Percentiles rank a stretch among this genome's conserved stretches.
Evolutionary conservation across 2,888 invertebrate species (phyloP).

Genomic region (Cephonodes hylas): DNA sequence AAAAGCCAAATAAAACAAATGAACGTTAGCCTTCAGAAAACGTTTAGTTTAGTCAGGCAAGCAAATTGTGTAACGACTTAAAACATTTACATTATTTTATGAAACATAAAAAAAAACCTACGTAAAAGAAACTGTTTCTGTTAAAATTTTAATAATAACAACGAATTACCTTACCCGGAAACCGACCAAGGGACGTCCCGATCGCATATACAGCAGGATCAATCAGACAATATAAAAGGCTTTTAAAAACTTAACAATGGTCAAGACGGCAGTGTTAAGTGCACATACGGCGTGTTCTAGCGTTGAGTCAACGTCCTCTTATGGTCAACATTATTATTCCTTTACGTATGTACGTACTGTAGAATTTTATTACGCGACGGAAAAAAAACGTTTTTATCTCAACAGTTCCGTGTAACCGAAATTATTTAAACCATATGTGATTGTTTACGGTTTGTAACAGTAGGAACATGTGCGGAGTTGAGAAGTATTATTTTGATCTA

Average conservation of each 20-base stretch:
- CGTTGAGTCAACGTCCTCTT: slow-evolving; percentile 31
- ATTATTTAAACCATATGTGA: background rate
- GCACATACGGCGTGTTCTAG: background rate
- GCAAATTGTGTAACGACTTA: too few species aligned
- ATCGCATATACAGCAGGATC: too few species aligned
- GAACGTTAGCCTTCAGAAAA: background rate
- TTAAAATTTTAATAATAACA: too few species aligned
- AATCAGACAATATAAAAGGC: too few species aligned
- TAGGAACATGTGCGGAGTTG: background rate
- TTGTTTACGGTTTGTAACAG: background rate
- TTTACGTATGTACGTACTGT: slow-evolving; percentile 44
- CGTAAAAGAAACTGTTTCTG: too few species aligned
- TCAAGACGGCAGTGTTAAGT: background rate
- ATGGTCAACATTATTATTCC: slow-evolving; percentile 36
- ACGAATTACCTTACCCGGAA: too few species aligned
- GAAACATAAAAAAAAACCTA: too few species aligned
- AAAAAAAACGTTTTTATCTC: slow-evolving; percentile 18
- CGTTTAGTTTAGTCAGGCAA: background rate
- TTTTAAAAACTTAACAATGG: background rate
- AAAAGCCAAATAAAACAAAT: background rate
- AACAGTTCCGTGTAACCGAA: background rate
- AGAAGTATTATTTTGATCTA: background rate
- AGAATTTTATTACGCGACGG: slow-evolving; percentile 38
- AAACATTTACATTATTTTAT: too few species aligned
- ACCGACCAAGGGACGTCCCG: too few species aligned